phyloP scores from a whole-genome alignment of 2,888 invertebrate species.

The Cerastis leucographa region DNA sequence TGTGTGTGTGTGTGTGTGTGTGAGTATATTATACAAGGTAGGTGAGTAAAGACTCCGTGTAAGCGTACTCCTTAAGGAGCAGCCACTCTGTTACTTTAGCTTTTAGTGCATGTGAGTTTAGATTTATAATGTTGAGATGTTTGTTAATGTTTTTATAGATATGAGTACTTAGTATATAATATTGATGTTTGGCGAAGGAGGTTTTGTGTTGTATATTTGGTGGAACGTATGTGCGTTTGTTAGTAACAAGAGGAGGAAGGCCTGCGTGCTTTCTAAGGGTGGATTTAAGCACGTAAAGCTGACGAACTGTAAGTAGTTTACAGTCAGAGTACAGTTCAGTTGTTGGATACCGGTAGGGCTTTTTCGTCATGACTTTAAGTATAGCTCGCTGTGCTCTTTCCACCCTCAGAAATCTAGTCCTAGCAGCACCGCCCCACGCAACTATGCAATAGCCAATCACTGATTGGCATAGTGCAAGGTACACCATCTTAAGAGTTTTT shows the following conservation, averaged over 20 bases:
- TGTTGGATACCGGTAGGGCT: not conserved
- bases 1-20: not conserved
- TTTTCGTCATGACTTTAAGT: too few relatives aligned
- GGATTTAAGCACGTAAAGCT: not conserved
- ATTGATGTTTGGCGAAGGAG: conserved; percentile 8
- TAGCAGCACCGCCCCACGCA: not conserved
- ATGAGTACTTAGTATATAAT: conserved; percentile 9
- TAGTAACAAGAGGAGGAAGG: not conserved
- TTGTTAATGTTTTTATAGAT: conserved; percentile 7
- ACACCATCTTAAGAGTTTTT: not conserved
- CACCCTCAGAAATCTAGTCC: not conserved
- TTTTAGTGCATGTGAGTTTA: not conserved
- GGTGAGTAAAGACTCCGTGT: not conserved
- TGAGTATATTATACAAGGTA: not conserved
- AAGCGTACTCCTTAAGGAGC: not conserved
- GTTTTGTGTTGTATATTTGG: conserved; percentile 9
- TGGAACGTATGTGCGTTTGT: not conserved
- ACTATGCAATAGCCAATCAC: not conserved
- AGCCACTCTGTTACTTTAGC: not conserved
- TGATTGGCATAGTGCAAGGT: conserved; percentile 4
- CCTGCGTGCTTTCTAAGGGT: not conserved
- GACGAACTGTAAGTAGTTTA: conserved; percentile 1
- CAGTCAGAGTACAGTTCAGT: not conserved
- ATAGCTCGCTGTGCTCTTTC: too few relatives aligned
- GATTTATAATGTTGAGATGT: conserved; percentile 1